These are phyloP conservation scores for Diabrotica undecimpunctata DNA, from an alignment of 1,140 invertebrate species.

Conservation along the genomic window DNA sequence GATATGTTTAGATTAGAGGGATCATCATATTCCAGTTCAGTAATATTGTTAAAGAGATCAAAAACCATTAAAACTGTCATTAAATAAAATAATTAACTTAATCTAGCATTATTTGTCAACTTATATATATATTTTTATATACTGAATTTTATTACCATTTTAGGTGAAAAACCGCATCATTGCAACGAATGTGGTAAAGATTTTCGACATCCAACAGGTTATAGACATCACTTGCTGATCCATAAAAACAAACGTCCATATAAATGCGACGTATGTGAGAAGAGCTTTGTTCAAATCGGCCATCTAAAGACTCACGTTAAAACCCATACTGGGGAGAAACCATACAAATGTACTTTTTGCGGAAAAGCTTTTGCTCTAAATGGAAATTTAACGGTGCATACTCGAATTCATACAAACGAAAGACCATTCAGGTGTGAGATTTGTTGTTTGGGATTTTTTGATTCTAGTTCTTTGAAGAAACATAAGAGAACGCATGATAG, in stretches of 20 bases:
- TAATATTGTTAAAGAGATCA: too few relatives aligned
- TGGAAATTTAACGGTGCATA: conserved; percentile 54
- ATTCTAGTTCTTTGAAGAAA: conserved; percentile 27
- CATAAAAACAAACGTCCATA: conserved; percentile 14
- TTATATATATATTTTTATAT: too few relatives aligned
- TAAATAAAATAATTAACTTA: too few relatives aligned
- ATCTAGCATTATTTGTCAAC: too few relatives aligned
- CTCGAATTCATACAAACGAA: conserved; percentile 54
- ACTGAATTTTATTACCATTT: neutral
- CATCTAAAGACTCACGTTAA: conserved; percentile 55
- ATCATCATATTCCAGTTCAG: too few relatives aligned
- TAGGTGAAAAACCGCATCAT: conserved; percentile 11
- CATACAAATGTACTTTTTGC: conserved; percentile 51
- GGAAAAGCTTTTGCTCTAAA: conserved; percentile 52
- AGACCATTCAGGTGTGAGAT: conserved; percentile 51
- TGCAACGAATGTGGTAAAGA: conserved; percentile 12
- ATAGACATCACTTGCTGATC: conserved; percentile 12
- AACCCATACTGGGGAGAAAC: conserved; percentile 53
- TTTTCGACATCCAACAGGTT: conserved; percentile 10
- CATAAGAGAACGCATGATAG: conserved; percentile 11
- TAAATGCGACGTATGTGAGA: conserved; percentile 11
- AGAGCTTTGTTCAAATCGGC: conserved; percentile 3
- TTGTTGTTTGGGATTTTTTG: too few relatives aligned
- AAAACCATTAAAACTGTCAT: too few relatives aligned
- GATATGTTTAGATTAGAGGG: too few relatives aligned